phyloP scores from a whole-genome alignment of 2,113 vertebrate genomes.

The Rhinoptilus africanus region DNA sequence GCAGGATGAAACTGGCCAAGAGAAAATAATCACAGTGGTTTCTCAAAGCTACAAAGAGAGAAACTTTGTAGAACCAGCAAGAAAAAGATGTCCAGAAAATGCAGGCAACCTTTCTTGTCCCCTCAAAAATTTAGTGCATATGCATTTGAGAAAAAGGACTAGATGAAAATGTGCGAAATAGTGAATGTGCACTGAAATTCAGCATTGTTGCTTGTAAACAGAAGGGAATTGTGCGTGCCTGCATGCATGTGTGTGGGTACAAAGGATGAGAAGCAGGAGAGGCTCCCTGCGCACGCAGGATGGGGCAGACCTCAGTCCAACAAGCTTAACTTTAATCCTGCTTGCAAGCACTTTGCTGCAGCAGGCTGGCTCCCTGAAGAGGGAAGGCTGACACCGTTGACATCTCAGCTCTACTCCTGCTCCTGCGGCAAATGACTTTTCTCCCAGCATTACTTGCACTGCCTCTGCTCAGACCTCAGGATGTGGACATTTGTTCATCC shows the following conservation, averaged over 20 bases:
- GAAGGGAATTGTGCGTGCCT: background rate
- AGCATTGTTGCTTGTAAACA: background rate
- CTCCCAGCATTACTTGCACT: accelerated
- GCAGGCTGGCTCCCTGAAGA: background rate
- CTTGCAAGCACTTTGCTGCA: background rate
- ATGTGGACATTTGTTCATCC: background rate
- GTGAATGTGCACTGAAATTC: background rate
- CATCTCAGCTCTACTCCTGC: background rate
- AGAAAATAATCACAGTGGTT: background rate
- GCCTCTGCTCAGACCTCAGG: background rate
- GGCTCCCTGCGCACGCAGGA: background rate
- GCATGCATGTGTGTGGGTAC: accelerated
- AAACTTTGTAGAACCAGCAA: background rate
- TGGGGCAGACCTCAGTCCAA: background rate
- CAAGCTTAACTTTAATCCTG: background rate
- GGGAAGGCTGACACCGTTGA: background rate
- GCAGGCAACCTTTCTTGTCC: background rate
- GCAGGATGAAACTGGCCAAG: background rate
- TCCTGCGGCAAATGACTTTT: background rate
- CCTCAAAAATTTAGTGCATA: background rate
- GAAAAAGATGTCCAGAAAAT: background rate
- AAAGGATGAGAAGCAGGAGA: background rate
- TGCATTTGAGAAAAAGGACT: background rate
- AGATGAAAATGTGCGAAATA: background rate
- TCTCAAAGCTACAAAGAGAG: background rate